These are phyloP conservation scores for Danaus plexippus DNA, from an alignment of 1,140 invertebrate species.

Conservation along the genomic window DNA sequence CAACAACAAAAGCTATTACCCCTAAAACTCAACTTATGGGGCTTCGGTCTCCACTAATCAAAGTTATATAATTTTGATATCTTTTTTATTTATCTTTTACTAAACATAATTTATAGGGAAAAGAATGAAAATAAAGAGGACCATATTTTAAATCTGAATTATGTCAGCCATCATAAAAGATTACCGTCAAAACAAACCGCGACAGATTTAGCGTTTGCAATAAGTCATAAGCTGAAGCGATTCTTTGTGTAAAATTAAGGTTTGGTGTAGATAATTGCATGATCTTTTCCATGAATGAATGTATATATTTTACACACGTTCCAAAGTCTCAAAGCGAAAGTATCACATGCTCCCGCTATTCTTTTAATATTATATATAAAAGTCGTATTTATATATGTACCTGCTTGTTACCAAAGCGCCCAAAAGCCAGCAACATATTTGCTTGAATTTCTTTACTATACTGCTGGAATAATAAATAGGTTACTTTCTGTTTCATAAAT, in stretches of 20 bases:
- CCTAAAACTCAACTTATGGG: too few relatives aligned
- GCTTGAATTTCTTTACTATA: too few relatives aligned
- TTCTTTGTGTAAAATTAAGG: neutral
- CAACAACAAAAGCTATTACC: too few relatives aligned
- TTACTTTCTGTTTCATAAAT: too few relatives aligned
- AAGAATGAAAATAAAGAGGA: constrained; percentile 21
- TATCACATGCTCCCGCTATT: too few relatives aligned
- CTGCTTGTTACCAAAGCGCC: too few relatives aligned
- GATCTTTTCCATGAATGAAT: constrained; percentile 1
- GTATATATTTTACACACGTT: neutral
- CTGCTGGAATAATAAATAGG: too few relatives aligned
- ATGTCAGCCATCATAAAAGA: constrained; percentile 26
- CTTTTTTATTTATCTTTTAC: too few relatives aligned
- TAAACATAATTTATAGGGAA: constrained; percentile 7
- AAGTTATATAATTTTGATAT: neutral
- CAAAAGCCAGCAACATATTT: too few relatives aligned
- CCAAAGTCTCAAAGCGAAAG: too few relatives aligned
- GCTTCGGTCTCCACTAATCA: neutral
- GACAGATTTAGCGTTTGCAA: constrained; percentile 9
- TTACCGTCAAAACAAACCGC: constrained; percentile 29
- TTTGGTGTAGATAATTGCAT: neutral
- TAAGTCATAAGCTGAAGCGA: constrained; percentile 10
- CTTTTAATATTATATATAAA: too few relatives aligned
- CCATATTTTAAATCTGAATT: constrained; percentile 27
- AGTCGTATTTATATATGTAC: too few relatives aligned